Conservation (phyloP, 2,797 vertebrate species). For the Phylloscopus collybita region DNA sequence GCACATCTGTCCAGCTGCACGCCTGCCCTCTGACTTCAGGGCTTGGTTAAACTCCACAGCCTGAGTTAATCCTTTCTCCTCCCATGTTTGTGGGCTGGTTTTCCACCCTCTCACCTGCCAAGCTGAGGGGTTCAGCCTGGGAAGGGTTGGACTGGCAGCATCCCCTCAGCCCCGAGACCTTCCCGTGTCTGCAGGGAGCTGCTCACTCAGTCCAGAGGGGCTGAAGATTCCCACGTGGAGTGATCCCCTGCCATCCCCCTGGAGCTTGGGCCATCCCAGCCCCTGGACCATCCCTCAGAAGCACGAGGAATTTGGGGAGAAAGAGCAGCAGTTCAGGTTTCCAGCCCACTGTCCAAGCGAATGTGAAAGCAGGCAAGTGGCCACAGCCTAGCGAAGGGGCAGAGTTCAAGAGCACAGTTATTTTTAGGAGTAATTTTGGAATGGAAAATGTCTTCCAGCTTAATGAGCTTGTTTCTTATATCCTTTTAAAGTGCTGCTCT, state of each 20-base stretch:
- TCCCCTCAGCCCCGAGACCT: not conserved
- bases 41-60: not conserved
- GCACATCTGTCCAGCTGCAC: not conserved
- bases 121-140: not conserved
- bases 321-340: not conserved
- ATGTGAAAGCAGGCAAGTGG: conserved; percentile 2
- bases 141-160: not conserved
- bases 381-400: not conserved
- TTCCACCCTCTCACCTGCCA: accelerated
- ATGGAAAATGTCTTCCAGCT: conserved; percentile 59
- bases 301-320: not conserved
- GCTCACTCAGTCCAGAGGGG: not conserved
- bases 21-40: not conserved
- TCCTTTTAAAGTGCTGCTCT: conserved; percentile 54
- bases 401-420: conserved; percentile 48
- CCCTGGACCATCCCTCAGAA: not conserved
- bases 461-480: conserved; percentile 57
- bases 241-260: not conserved
- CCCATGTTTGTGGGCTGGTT: not conserved
- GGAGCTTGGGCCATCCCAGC: not conserved
- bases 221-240: not conserved
- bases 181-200: accelerated
- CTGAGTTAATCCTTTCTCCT: not conserved
- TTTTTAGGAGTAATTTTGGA: conserved; percentile 56
- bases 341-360: not conserved